Evolutionary conservation across 2,797 vertebrate species (phyloP), one percentile per base, ranked within the genome.

Genomic region (Coccyzus lansbergi): DNA sequence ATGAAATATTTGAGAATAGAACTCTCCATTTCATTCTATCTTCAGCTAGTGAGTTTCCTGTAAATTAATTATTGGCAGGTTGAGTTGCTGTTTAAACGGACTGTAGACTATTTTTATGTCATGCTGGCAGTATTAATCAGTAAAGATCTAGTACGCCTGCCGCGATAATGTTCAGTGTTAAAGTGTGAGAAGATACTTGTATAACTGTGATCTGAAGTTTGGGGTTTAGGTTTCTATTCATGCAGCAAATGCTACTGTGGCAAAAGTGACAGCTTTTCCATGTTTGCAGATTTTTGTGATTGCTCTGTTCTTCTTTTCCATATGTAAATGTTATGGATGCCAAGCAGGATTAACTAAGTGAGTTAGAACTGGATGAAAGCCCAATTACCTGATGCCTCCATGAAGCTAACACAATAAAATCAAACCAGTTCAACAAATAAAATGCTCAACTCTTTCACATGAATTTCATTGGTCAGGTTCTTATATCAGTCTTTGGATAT

Each of bases 141-240:
- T 71, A 82, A 82, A 91, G 90, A 90, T 95, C 92, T 95, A 92
- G 86, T 94, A 81, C 6, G 83, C 85, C 90, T 93, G 68, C 65
- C 95, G 67, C 81, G 96, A 92, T 86, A 96, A 95, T 90, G 94
- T 94, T 93, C 95, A 92, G 75, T 82, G 86, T 95, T 93, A 90
- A 96, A 96, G 86, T 86, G 94, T 95, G 92, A 96, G 88, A 91
- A 96, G 93, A 96, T 95, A 93, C 96, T 96, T 93, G 79, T 86
- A 67, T 93, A 96, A 92, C 82, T 95, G 95, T 93, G 89, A 97
- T 95, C 63, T 86, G 76, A 92, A 95, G 82, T 92, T 96, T 95
- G 91, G 48, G 44, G 6, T 72, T 93, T 94, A 81, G 82, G 40
- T 96, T 94, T 91, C 83, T 94, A 60, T 64, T 59, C 83, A 88